A percentile compares a stretch with the other conserved stretches of the same genome.
phyloP scores from a whole-genome alignment of 1,140 invertebrate species.

The Saccostrea echinata region DNA sequence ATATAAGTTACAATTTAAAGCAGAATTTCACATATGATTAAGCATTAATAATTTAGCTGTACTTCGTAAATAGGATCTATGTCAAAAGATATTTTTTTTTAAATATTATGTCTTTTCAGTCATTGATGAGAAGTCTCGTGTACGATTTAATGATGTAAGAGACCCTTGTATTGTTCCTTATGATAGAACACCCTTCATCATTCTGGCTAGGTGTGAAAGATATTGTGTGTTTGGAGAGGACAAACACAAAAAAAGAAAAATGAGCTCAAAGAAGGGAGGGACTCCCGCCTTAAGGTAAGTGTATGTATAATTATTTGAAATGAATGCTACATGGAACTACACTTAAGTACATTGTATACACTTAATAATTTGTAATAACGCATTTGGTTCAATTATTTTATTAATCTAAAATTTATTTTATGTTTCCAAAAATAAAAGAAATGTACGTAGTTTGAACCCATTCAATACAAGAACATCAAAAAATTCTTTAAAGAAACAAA shows the following conservation, averaged over 20 bases:
- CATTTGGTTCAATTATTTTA: too few species aligned
- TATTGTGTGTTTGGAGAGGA: constrained; percentile 42
- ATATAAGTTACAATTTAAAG: too few species aligned
- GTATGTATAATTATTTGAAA: background rate
- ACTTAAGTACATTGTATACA: background rate
- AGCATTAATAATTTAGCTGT: too few species aligned
- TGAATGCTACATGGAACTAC: background rate
- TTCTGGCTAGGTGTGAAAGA: constrained; percentile 13
- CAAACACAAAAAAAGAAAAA: constrained; percentile 41
- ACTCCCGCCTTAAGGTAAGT: background rate
- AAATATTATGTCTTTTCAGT: background rate
- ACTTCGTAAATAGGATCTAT: too few species aligned
- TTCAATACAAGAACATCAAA: too few species aligned
- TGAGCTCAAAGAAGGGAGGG: constrained; percentile 6
- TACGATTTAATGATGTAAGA: constrained; percentile 42
- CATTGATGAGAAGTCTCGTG: constrained; percentile 15
- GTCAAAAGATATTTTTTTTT: too few species aligned
- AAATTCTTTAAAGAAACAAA: too few species aligned
- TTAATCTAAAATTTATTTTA: too few species aligned
- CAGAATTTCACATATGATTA: too few species aligned
- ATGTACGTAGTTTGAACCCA: too few species aligned
- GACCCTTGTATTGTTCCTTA: constrained; percentile 19
- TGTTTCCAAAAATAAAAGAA: too few species aligned
- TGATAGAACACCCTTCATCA: constrained; percentile 21
- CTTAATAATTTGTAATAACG: background rate